Evolutionary conservation across 2,113 vertebrate species (phyloP).

Genomic region (Odontophorus gujanensis): DNA sequence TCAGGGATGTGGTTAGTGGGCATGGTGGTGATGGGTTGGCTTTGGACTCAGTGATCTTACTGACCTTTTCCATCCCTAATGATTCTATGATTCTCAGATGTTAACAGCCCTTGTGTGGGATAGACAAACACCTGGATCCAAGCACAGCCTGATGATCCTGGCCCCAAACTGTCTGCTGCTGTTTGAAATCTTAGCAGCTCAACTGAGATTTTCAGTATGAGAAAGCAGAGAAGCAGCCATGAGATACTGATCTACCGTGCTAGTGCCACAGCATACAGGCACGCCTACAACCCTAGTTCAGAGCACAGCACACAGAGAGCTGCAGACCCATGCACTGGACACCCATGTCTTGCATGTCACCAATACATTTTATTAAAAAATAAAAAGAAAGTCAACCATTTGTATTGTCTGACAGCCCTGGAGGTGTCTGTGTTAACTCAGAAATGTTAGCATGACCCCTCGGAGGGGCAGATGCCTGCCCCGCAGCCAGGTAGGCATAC

Average conservation of each 20-base stretch:
- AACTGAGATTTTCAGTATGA: rapidly evolving
- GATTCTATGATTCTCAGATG: background rate
- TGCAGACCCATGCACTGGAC: too few relatives aligned
- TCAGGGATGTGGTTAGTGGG: too few relatives aligned
- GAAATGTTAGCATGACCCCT: background rate
- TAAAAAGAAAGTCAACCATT: background rate
- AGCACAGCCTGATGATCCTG: background rate
- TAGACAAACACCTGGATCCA: background rate
- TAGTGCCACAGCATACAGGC: rapidly evolving
- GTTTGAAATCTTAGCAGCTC: background rate
- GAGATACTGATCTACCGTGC: background rate
- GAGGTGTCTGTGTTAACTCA: background rate
- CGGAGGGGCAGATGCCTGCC: too few relatives aligned
- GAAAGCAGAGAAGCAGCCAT: background rate
- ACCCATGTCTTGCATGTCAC: background rate
- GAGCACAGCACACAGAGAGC: background rate
- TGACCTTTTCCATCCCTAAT: too few relatives aligned
- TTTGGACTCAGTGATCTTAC: too few relatives aligned
- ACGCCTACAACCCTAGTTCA: background rate
- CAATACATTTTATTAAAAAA: background rate
- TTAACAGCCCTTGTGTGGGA: background rate
- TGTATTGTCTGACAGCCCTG: background rate
- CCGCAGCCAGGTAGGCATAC: background rate
- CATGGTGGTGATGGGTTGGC: too few relatives aligned
- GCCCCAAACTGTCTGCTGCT: background rate